Evolutionary conservation across 2,888 invertebrate genomes (phyloP), one percentile per base, ranked within the genome.

Genomic region (Glyphotaelius pellucidus): DNA sequence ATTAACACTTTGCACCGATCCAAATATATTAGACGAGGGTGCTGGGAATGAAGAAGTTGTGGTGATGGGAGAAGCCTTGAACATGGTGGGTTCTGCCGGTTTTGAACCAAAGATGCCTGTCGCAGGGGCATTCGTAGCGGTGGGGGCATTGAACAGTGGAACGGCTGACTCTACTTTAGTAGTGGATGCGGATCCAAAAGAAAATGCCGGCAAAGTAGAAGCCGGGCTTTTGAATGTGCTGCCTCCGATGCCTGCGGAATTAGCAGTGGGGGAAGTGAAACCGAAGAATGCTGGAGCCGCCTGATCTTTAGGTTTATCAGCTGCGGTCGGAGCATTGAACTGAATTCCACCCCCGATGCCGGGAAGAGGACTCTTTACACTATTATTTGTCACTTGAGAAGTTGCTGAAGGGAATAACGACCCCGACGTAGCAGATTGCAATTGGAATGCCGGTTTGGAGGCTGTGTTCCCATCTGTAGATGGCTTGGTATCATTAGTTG

Each of bases 131-230:
- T 80, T 87, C 25, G 38, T 32, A 47, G 80, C 88, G 4, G 84
- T 67, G 35, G 92, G 90, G 3, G 90, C 35, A 89, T 38, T 87
- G 15, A 88, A 90, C 4, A 90, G 35, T n/a, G 86, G 80, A 30
- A 52, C 80, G 5, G 85, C 25, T 25, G 91, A 31, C 31, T 93
- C 93, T 9, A 90, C 14, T 91, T 93, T 93, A 25, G 91, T 32
- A 80, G 92, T 32, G 31, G 94, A 93, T 15, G 93, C 90, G 80
- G 94, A 94, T 9, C 94, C 94, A 93, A 95, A 95, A 90, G 94
- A 95, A 92, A 95, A 95, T 31, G 94, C 94, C 81, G 94, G 94
- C 9, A 93, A 92, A 92, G 94, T 94, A 7, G 90, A 80, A 38
- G 93, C 90, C 12, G 94, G 91, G 88, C 92, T 93, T 85, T 91